Evolutionary conservation across 2,113 vertebrate genomes (phyloP), one percentile per base, ranked within the genome.

Genomic region (Gymnorhina tibicen): DNA sequence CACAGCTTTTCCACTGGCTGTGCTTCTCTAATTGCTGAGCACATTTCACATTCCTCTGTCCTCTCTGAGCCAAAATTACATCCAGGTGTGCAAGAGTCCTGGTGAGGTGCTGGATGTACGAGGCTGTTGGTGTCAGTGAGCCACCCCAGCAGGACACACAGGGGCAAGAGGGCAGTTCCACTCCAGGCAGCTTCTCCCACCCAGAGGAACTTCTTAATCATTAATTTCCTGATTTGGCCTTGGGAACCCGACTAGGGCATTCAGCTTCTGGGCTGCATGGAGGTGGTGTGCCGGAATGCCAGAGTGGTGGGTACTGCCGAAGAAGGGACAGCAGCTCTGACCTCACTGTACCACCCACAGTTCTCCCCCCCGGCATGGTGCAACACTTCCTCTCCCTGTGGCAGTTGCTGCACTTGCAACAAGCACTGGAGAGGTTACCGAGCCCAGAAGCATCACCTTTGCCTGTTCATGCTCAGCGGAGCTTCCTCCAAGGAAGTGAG

Each of bases 391-490:
- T 73, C 64, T 95, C 95, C 77, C 85, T 0, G 7, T 39, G 19
- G n/a, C 1, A 4, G 41, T 33, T 37, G 32, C 11, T 39, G 59
- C 80, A 20, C 28, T 70, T 32, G 30, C 37, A 35, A 7, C 3
- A 1, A 50, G 37, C 28, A 2, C n/a, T 42, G 32, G 19, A 0
- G 18, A 44, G 47, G 47, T 24, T 30, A 28, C 46, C 0, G 0
- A 49, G 60, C 21, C 23, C 4, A 0, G 56, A n/a, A 46, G 18
- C 4, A 2, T 37, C 67, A 12, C 6, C 33, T 42, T 46, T 1
- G 0, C 56, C 55, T 0, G 3, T 11, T n/a, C 1, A 8, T 15
- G 59, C 37, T 60, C 23, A 17, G 46, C 3, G 0, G 21, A 1
- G 8, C 32, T 19, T 70, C n/a, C 18, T 20, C 41, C 1, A 9